Percentiles rank a stretch among this genome's conserved stretches.
phyloP scores from a whole-genome alignment of 2,113 vertebrate species.

The Dipodomys spectabilis region DNA sequence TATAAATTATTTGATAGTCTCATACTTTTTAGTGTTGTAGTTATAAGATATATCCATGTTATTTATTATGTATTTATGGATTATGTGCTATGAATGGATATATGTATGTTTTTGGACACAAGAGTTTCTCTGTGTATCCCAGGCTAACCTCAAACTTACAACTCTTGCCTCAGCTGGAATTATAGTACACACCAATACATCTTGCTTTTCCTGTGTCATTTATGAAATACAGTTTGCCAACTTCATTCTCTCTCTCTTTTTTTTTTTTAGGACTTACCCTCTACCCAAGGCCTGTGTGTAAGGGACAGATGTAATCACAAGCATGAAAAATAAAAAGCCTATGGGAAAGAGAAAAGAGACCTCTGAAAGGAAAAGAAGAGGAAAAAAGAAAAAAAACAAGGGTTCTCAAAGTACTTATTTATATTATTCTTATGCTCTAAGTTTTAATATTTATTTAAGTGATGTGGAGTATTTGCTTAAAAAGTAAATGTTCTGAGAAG shows the following conservation, averaged over 20 bases:
- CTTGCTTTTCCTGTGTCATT: background rate
- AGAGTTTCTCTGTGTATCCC: too few relatives aligned
- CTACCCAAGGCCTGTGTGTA: background rate
- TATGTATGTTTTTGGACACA: too few relatives aligned
- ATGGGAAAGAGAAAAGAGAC: background rate
- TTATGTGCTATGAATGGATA: too few relatives aligned
- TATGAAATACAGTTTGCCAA: constrained; percentile 33
- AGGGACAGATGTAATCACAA: constrained; percentile 2
- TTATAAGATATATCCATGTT: background rate
- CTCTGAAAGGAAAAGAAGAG: background rate
- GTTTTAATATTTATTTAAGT: constrained; percentile 35
- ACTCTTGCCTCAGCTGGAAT: too few relatives aligned
- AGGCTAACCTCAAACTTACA: too few relatives aligned
- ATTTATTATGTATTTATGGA: too few relatives aligned
- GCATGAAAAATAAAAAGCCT: constrained; percentile 26
- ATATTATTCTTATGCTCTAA: background rate
- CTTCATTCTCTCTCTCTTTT: background rate
- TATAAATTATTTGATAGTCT: constrained; percentile 38
- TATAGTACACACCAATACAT: too few relatives aligned
- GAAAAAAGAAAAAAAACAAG: background rate
- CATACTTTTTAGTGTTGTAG: background rate
- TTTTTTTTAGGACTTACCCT: background rate
- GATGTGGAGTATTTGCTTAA: background rate
- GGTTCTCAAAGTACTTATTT: constrained; percentile 23
- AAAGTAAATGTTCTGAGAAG: constrained; percentile 1